phyloP scores from a whole-genome alignment of 2,113 vertebrate genomes.

The Rhabdornis inornatus region DNA sequence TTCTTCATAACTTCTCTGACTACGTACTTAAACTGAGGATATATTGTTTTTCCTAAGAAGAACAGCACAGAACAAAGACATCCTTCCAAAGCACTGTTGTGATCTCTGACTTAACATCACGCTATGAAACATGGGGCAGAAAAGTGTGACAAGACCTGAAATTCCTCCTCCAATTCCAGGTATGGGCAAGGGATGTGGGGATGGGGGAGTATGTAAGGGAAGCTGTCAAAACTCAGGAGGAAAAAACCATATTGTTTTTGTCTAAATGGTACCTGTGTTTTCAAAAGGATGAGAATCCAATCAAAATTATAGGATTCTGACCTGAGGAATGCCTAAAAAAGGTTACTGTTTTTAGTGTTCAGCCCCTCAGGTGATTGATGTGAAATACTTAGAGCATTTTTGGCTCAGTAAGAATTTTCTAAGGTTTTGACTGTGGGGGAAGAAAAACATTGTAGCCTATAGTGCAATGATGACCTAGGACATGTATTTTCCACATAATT shows the following conservation, averaged over 20 bases:
- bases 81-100: background rate
- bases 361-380: background rate
- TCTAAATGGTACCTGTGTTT: background rate
- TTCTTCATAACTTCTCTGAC: background rate
- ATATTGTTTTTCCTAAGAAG: background rate
- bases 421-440: background rate
- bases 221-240: background rate
- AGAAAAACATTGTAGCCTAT: background rate
- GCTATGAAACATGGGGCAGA: background rate
- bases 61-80: background rate
- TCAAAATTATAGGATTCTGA: background rate
- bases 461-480: background rate
- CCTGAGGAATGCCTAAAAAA: background rate
- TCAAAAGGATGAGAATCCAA: background rate
- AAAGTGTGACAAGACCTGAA: background rate
- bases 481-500: background rate
- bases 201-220: background rate
- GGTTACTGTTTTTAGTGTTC: background rate
- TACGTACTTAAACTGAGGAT: background rate
- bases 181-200: fast-evolving
- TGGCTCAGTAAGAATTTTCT: background rate
- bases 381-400: background rate
- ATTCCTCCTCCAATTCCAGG: background rate
- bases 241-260: background rate
- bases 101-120: background rate